A percentile compares a stretch with the other conserved stretches of the same genome.
Conservation (phyloP, 1,140 invertebrate species). For the Gryon sp. region DNA sequence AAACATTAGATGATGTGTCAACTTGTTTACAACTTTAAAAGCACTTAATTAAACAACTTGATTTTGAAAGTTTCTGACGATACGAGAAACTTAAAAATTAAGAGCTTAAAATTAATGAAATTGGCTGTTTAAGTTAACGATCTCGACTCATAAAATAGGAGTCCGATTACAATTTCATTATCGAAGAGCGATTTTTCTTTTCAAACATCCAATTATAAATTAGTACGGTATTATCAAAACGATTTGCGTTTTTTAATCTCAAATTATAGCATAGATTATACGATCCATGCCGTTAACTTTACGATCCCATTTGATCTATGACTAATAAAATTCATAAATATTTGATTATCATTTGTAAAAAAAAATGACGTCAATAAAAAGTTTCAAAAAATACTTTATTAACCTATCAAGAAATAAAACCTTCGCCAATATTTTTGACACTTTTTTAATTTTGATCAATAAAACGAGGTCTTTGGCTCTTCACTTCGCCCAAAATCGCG, state of each 20-base stretch:
- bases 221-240: conserved; percentile 12
- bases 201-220: conserved; percentile 21
- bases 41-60: conserved; percentile 13
- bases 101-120: conserved; percentile 15
- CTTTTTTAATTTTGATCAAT: too few species aligned
- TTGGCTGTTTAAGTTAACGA: conserved; percentile 14
- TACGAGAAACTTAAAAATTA: conserved; percentile 11
- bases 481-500: too few species aligned
- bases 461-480: too few species aligned
- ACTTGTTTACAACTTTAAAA: not conserved
- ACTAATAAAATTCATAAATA: too few species aligned
- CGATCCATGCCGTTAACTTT: conserved; percentile 30
- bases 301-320: conserved; percentile 23
- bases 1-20: not conserved
- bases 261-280: conserved; percentile 14
- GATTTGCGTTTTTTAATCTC: not conserved
- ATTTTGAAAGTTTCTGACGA: conserved; percentile 13
- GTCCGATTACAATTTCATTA: conserved; percentile 27
- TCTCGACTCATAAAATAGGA: conserved; percentile 15
- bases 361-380: too few species aligned
- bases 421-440: too few species aligned
- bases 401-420: too few species aligned
- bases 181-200: conserved; percentile 12
- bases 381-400: too few species aligned
- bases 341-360: too few species aligned